Evolutionary conservation across 2,888 invertebrate genomes (phyloP), one percentile per base, ranked within the genome.

Genomic region (Harmothoe impar): DNA sequence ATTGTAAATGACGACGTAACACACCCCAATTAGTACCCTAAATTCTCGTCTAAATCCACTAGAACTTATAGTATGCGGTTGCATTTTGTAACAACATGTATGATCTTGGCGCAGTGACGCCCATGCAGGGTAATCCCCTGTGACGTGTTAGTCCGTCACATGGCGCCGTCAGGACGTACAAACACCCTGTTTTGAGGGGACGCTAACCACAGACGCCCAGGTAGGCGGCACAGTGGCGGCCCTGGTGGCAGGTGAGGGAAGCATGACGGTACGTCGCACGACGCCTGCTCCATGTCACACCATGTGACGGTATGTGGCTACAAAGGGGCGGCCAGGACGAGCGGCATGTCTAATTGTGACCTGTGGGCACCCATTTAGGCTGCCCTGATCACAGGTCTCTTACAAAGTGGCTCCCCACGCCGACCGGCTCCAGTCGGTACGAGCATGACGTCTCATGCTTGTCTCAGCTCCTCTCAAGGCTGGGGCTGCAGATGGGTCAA

Each of bases 211-310:
- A 62, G 62, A n/a, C n/a, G n/a, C n/a, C 62, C 54, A 52, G 54
- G 54, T 52, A 17, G 54, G 20, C 68, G 31, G 77, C 77, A 31
- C 43, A 3, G 81, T 81, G 35, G 81, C 81, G 81, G 7, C 81
- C 20, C 81, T 43, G 35, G 43, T 20, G 81, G 35, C 81, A 23
- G 81, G 23, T 81, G 81, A 43, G 20, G 29, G 29, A 15, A 25
- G 25, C 72, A 72, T 72, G 72, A 72, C 72, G 72, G 72, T 43
- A 29, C 72, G 72, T 29, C 72, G 72, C 72, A 29, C 72, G 72
- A 72, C 72, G 72, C 25, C 29, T 29, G 29, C 43, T 1, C 33
- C 81, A 33, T 81, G 33, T 43, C 33, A 25, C 81, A 72, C 35
- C 81, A 81, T n/a, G 81, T 81, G 23, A 43, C 33, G 81, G 43